Evolutionary conservation across 2,888 invertebrate species (phyloP).

Genomic region (Margaritifera margaritifera): DNA sequence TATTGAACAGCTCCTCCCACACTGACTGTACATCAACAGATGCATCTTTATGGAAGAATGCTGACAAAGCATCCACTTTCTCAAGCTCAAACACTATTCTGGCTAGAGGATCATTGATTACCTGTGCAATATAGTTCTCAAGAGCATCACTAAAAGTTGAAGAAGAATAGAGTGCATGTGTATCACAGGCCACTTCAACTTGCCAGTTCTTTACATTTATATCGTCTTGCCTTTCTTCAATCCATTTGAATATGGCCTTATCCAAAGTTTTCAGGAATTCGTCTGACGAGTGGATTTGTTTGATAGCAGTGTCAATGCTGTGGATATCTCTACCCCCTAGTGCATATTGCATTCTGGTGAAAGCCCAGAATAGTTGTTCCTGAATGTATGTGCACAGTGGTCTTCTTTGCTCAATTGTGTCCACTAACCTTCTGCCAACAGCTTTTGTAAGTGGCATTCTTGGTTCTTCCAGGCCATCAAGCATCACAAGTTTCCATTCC

Average conservation of each 20-base stretch:
- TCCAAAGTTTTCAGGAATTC: conserved; percentile 11
- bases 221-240: neutral
- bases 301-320: conserved; percentile 25
- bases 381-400: conserved; percentile 22
- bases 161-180: conserved; percentile 19
- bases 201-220: conserved; percentile 23
- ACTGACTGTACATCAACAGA: conserved; percentile 3
- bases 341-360: conserved; percentile 39
- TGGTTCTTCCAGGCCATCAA: conserved; percentile 25
- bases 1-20: conserved; percentile 14
- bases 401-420: conserved; percentile 22
- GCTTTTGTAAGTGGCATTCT: conserved; percentile 17
- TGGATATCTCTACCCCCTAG: conserved; percentile 20
- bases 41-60: conserved; percentile 19
- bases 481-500: conserved; percentile 37
- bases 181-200: conserved; percentile 30
- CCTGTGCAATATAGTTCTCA: conserved; percentile 22
- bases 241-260: conserved; percentile 3
- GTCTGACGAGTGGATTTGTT: conserved; percentile 15
- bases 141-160: conserved; percentile 29
- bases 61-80: conserved; percentile 18
- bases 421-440: conserved; percentile 9
- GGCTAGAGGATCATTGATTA: conserved; percentile 32
- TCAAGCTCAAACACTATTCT: conserved; percentile 33
- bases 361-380: conserved; percentile 44